These are phyloP conservation scores for Quiscalus mexicanus DNA, from an alignment of 2,113 vertebrate genomes.

Conservation along the genomic window DNA sequence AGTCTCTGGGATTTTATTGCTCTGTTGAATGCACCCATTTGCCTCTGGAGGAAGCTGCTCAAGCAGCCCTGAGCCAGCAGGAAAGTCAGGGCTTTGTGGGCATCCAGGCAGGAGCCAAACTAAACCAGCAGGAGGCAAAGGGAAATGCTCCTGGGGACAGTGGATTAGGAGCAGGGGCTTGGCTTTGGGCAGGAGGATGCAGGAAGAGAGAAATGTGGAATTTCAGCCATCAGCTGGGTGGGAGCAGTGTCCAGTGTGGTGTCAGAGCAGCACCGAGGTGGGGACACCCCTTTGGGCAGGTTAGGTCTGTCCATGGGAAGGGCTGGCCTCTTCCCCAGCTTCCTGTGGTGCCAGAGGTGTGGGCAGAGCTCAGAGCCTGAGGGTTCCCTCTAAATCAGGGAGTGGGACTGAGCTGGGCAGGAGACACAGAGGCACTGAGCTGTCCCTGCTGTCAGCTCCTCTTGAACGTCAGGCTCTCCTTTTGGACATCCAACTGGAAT, in stretches of 20 bases:
- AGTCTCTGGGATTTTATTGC: background rate
- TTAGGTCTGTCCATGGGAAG: rapidly evolving
- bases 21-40: slow-evolving; percentile 49
- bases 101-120: slow-evolving; percentile 26
- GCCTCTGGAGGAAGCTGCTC: slow-evolving; percentile 32
- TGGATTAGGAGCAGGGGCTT: rapidly evolving
- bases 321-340: background rate
- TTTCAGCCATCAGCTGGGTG: background rate
- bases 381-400: background rate
- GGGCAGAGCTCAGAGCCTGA: background rate
- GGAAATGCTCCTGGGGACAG: background rate
- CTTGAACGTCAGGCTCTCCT: background rate
- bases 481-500: background rate
- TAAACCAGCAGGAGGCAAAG: background rate
- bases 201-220: background rate
- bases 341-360: rapidly evolving
- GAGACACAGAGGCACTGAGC: background rate
- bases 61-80: slow-evolving; percentile 14
- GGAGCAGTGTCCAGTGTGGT: rapidly evolving
- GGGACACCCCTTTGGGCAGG: rapidly evolving
- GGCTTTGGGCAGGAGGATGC: background rate
- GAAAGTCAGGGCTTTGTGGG: slow-evolving; percentile 50
- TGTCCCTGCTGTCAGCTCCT: background rate
- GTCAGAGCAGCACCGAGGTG: rapidly evolving
- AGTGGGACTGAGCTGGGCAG: background rate